Percentiles rank a stretch among this genome's conserved stretches.
Evolutionary conservation across 2,888 invertebrate genomes (phyloP).

Genomic region (Steinernema scapterisci): DNA sequence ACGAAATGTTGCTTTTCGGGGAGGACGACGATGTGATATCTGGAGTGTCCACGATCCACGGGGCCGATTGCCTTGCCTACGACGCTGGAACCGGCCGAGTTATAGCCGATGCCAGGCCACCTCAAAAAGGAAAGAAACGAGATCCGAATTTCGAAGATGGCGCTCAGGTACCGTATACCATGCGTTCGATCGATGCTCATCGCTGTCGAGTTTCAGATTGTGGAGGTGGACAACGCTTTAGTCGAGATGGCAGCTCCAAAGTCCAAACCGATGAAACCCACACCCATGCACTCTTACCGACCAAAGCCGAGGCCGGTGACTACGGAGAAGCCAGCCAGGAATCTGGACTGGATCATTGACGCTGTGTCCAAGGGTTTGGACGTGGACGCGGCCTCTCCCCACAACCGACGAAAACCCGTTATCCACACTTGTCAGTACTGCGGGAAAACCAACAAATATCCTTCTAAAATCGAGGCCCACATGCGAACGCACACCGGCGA

Average conservation of each 20-base stretch:
- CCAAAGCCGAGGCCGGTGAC: no score
- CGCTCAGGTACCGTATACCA: background rate
- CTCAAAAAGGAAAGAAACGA: conserved; percentile 22
- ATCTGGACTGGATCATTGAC: conserved; percentile 61
- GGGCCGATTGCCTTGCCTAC: background rate
- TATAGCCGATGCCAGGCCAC: background rate
- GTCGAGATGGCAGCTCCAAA: conserved; percentile 10
- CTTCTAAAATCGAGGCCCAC: conserved; percentile 51
- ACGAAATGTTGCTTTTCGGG: background rate
- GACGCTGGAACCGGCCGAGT: conserved; percentile 10
- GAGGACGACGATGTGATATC: background rate
- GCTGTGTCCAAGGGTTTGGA: conserved; percentile 57
- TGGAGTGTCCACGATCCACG: background rate
- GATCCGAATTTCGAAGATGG: conserved; percentile 5
- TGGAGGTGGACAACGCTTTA: background rate
- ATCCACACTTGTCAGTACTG: conserved; percentile 56
- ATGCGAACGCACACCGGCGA: conserved; percentile 58
- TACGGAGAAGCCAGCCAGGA: conserved; percentile 40
- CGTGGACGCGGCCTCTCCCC: conserved; percentile 53
- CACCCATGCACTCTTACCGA: no score
- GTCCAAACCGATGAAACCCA: background rate
- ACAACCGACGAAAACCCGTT: conserved; percentile 53
- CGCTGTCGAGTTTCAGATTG: background rate
- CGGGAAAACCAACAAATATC: conserved; percentile 58
- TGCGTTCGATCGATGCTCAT: no score